phyloP scores from a whole-genome alignment of 2,113 vertebrate genomes.

The Antechinus stuartii region DNA sequence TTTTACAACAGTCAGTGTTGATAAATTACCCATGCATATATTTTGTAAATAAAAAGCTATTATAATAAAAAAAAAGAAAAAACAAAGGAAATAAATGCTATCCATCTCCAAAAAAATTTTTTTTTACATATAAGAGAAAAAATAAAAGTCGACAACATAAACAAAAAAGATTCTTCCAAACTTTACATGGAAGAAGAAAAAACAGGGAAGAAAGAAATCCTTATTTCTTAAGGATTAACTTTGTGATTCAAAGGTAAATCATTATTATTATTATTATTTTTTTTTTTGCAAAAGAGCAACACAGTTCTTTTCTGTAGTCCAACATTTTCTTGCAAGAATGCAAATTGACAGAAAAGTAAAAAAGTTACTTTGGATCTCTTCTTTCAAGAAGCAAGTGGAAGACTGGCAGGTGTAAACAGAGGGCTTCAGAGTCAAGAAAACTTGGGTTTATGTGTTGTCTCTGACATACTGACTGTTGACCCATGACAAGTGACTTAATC shows the following conservation, averaged over 20 bases:
- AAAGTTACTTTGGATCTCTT: constrained; percentile 79
- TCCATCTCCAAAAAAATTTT: too few relatives aligned
- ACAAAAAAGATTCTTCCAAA: too few relatives aligned
- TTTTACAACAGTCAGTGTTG: too few relatives aligned
- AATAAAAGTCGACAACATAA: too few relatives aligned
- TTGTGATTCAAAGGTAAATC: constrained; percentile 80
- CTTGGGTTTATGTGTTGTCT: not conserved
- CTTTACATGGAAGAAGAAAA: constrained; percentile 83
- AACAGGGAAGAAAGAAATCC: constrained; percentile 88
- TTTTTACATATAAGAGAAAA: too few relatives aligned
- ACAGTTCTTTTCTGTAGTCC: constrained; percentile 66
- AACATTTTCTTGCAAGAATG: constrained; percentile 44
- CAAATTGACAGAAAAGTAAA: not conserved
- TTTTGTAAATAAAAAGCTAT: too few relatives aligned
- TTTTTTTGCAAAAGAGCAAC: constrained; percentile 77
- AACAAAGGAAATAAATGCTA: too few relatives aligned
- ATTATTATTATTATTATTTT: not conserved
- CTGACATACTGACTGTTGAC: not conserved
- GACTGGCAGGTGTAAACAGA: accelerated
- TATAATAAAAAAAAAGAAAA: too few relatives aligned
- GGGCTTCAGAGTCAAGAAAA: not conserved
- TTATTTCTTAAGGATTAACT: constrained; percentile 66
- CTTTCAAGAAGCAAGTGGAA: too few relatives aligned
- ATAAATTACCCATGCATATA: too few relatives aligned
- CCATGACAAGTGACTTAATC: not conserved